Conservation (phyloP, 2,888 invertebrate species). For the Temnothorax unifasciatus region DNA sequence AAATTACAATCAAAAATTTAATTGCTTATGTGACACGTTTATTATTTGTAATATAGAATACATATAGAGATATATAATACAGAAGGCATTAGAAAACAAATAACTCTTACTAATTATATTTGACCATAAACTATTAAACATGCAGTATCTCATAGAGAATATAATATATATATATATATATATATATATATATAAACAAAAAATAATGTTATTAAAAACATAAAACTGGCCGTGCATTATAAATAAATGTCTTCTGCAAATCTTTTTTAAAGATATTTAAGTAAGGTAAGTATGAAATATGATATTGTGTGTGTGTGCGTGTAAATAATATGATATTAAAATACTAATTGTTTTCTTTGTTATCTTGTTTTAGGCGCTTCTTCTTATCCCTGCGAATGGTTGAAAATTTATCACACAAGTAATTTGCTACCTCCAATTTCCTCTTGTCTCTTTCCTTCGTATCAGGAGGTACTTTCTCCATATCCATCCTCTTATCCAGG, state of each 20-base stretch:
- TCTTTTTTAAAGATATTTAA: neutral
- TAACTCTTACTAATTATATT: neutral
- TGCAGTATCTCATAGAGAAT: neutral
- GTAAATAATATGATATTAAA: neutral
- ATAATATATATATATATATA: no score
- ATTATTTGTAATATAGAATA: neutral
- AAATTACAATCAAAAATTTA: neutral
- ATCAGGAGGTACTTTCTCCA: constrained; percentile 4
- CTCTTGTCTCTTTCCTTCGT: neutral
- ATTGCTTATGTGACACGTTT: neutral
- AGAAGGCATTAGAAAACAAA: neutral
- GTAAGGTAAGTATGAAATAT: no score
- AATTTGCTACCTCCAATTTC: constrained; percentile 4
- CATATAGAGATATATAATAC: neutral
- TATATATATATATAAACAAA: neutral
- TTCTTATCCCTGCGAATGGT: neutral
- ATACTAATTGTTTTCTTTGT: constrained; percentile 3
- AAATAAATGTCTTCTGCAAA: neutral
- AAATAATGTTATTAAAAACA: constrained; percentile 2
- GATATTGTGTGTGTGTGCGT: no score
- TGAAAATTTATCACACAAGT: constrained; percentile 3
- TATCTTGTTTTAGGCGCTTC: neutral
- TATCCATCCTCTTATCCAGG: constrained; percentile 4
- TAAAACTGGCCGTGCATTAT: neutral
- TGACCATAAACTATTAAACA: neutral